Evolutionary conservation across 2,113 vertebrate species (phyloP).

Genomic region (Pungitius pungitius): DNA sequence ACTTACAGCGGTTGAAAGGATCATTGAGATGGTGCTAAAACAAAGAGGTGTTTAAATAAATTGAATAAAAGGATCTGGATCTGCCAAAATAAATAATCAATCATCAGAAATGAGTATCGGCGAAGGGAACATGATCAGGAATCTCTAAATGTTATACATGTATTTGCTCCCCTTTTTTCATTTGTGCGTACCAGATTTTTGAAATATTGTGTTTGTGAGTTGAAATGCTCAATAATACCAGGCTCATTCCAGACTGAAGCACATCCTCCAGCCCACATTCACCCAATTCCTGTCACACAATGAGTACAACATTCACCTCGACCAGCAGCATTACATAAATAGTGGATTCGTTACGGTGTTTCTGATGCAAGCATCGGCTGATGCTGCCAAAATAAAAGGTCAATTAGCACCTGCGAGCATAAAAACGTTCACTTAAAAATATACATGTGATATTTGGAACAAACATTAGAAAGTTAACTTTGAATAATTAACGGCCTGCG

Average conservation of each 20-base stretch:
- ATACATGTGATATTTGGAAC: neutral
- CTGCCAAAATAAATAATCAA: neutral
- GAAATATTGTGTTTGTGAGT: neutral
- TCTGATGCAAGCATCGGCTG: neutral
- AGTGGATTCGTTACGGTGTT: conserved; percentile 3
- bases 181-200: neutral
- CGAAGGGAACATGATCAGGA: neutral
- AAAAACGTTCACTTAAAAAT: neutral
- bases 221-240: neutral
- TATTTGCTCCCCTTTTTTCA: neutral
- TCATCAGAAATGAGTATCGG: neutral
- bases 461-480: neutral
- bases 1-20: neutral
- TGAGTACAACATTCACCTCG: conserved; percentile 4
- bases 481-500: neutral
- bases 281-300: conserved; percentile 2
- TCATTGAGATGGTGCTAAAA: neutral
- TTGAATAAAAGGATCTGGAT: neutral
- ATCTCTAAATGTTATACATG: neutral
- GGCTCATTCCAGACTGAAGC: conserved; percentile 7
- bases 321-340: conserved; percentile 10
- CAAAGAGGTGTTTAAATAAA: neutral
- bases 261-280: conserved; percentile 3
- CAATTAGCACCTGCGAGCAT: neutral
- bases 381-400: neutral